Percentiles rank a stretch among this genome's conserved stretches.
phyloP scores from a whole-genome alignment of 2,113 vertebrate genomes.

The Petrocephalus zakoni region DNA sequence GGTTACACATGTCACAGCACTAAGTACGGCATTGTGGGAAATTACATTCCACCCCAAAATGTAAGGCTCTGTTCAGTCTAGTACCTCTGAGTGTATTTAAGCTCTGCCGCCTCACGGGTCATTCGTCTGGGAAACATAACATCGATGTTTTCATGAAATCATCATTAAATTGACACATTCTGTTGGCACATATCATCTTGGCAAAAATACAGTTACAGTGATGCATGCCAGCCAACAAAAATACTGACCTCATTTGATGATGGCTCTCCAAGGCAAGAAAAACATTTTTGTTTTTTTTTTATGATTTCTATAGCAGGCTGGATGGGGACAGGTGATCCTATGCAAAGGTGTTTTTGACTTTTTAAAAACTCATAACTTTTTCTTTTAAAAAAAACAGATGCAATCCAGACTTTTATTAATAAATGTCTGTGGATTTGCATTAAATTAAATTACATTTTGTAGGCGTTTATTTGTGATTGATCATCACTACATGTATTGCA shows the following conservation, averaged over 20 bases:
- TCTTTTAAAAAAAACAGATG: background rate
- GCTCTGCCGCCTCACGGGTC: background rate
- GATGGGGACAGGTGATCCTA: background rate
- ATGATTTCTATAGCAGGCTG: background rate
- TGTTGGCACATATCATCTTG: background rate
- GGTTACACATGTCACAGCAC: background rate
- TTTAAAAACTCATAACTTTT: background rate
- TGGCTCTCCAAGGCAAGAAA: background rate
- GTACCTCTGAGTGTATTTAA: background rate
- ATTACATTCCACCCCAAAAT: background rate
- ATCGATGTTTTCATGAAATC: background rate
- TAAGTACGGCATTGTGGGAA: background rate
- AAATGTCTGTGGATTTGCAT: background rate
- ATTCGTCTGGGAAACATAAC: background rate
- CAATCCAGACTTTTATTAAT: background rate
- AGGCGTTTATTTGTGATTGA: no score
- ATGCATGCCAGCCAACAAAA: background rate
- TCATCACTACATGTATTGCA: background rate
- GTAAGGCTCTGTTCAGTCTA: slow-evolving; percentile 1
- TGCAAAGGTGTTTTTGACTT: background rate
- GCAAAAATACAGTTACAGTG: background rate
- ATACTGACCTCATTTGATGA: background rate
- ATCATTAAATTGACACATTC: background rate
- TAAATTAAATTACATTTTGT: no score
- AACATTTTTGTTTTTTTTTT: background rate